Evolutionary conservation across 2,113 vertebrate genomes (phyloP), one percentile per base, ranked within the genome.

Genomic region (Procavia capensis): DNA sequence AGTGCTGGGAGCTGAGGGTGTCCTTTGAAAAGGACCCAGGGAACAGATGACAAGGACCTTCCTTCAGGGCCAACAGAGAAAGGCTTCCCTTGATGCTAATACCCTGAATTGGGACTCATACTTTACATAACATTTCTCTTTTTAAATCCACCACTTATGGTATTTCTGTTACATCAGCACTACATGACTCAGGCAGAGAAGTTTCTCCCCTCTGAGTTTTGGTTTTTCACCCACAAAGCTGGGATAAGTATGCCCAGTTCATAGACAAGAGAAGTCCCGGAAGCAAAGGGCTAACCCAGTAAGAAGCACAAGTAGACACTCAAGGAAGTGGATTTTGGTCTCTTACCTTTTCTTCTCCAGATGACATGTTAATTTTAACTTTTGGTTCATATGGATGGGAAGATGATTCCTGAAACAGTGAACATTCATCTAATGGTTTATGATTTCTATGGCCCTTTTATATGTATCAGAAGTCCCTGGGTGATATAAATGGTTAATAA

Each of bases 251-350:
- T 13, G 2, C 17, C 2, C 27, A 39, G 11, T 43, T 45, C 45
- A 76, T 29, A 68, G 22, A 17, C 7, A 2, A 57, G 5, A 29
- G n/a, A 3, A 20, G 70, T 50, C 64, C 43, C 34, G 19, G 43
- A 47, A 25, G 34, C 3, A 29, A 70, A 19, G 19, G 5, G 47
- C 41, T 27, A 27, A 47, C 34, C 3, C 6, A 27, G 75, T 4
- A 59, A 31, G 13, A 19, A 3, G 5, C 22, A 29, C 2, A 10
- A 57, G 5, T 9, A 45, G 54, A 9, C 0, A 3, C 3, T 47
- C 14, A 22, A 22, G 47, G 47, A 74, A 76, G 25, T 64, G n/a
- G 7, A n/a, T 68, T 70, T 83, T 74, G 6, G 4, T 39, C 66
- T 5, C 5, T 29, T 66, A 13, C 39, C 34, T 41, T 72, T 76